Conservation (phyloP, 2,888 invertebrate genomes). For the Diplolepis rosae region DNA sequence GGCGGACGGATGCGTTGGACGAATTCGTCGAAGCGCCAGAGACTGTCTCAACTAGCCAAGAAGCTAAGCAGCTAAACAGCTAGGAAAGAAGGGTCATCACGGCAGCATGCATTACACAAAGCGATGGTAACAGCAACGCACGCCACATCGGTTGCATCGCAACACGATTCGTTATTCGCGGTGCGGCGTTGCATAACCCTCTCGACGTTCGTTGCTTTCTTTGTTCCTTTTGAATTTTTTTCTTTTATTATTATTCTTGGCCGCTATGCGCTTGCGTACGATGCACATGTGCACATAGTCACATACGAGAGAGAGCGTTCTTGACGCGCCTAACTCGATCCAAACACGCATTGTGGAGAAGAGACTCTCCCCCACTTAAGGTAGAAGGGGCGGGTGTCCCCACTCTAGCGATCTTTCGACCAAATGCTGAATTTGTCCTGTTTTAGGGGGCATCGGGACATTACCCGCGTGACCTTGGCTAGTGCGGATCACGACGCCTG, state of each 20-base stretch:
- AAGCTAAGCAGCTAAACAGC: neutral
- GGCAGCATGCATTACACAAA: slow-evolving; percentile 27
- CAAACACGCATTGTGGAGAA: neutral
- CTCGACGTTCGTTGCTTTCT: slow-evolving; percentile 33
- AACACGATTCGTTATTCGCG: slow-evolving; percentile 51
- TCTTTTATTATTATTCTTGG: neutral
- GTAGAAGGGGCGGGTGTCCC: slow-evolving; percentile 41
- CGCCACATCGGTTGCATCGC: slow-evolving; percentile 28
- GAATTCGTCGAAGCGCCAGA: slow-evolving; percentile 39
- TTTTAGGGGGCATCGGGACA: slow-evolving; percentile 73
- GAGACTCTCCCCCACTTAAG: neutral
- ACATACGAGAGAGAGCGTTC: neutral
- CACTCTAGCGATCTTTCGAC: slow-evolving; percentile 47
- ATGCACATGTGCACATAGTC: neutral
- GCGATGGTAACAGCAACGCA: slow-evolving; percentile 25
- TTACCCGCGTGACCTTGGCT: slow-evolving; percentile 73
- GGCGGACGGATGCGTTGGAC: slow-evolving; percentile 54
- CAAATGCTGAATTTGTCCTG: slow-evolving; percentile 69
- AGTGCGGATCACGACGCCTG: slow-evolving; percentile 56
- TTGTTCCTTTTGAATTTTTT: slow-evolving; percentile 22
- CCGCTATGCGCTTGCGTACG: neutral
- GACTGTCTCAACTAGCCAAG: slow-evolving; percentile 11
- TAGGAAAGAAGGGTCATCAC: slow-evolving; percentile 22
- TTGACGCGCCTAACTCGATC: slow-evolving; percentile 13
- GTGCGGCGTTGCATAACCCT: slow-evolving; percentile 61